Conservation (phyloP, 1,140 invertebrate species). For the Drosophila teissieri region DNA sequence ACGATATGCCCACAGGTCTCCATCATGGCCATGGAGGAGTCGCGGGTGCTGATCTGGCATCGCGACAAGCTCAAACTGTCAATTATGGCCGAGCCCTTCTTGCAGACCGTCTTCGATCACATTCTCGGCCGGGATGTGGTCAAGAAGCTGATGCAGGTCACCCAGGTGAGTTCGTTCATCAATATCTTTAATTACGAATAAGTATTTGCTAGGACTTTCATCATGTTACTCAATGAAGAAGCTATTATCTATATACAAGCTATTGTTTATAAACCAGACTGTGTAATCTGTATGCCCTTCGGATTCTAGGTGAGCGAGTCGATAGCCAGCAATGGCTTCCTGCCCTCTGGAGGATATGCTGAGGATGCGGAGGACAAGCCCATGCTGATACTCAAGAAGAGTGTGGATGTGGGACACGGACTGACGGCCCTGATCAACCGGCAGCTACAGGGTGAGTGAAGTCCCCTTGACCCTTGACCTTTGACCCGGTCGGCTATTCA, state of each 20-base stretch:
- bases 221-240: no score
- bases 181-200: neutral
- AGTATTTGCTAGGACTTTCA: no score
- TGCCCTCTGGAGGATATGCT: conserved; percentile 88
- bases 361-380: conserved; percentile 91
- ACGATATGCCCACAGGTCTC: conserved; percentile 88
- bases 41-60: conserved; percentile 93
- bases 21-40: conserved; percentile 95
- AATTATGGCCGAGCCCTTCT: conserved; percentile 93
- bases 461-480: neutral
- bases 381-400: conserved; percentile 91
- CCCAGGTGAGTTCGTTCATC: conserved; percentile 63
- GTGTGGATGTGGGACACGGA: conserved; percentile 89
- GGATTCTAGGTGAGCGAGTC: conserved; percentile 90
- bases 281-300: neutral
- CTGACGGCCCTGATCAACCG: conserved; percentile 91
- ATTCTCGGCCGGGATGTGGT: conserved; percentile 95
- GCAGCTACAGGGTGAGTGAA: conserved; percentile 89
- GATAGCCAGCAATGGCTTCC: conserved; percentile 90
- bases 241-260: no score
- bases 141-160: conserved; percentile 94
- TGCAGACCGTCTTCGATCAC: conserved; percentile 94
- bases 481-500: neutral
- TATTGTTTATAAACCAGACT: no score
- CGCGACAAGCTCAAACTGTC: conserved; percentile 93